These are phyloP conservation scores for Hemibagrus wyckioides DNA, from an alignment of 2,113 vertebrate species.

Conservation along the genomic window DNA sequence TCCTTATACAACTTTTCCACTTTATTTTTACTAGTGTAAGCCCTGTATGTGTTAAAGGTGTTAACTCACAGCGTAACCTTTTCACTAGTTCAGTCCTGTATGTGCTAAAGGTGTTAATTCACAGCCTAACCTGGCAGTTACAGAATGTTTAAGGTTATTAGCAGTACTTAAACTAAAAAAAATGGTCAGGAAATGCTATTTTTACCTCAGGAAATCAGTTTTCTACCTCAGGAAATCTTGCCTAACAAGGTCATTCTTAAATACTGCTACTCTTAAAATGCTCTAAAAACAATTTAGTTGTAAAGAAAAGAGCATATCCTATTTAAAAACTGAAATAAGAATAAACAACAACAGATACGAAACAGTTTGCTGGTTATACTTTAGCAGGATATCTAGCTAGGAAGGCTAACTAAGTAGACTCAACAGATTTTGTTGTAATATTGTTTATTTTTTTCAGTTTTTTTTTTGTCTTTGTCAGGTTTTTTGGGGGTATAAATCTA, in stretches of 20 bases:
- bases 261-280: neutral
- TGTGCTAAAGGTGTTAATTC: too few species aligned
- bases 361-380: neutral
- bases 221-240: neutral
- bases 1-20: neutral
- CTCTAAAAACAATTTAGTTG: neutral
- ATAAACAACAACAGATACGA: neutral
- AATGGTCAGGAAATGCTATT: neutral
- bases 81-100: too few species aligned
- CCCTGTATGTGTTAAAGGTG: neutral
- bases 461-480: neutral
- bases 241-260: neutral
- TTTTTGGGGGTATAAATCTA: neutral
- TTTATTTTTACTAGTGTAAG: neutral
- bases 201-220: neutral
- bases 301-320: neutral
- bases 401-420: neutral
- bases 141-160: neutral
- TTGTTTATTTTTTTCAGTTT: neutral
- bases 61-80: neutral
- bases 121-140: too few species aligned
- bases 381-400: neutral
- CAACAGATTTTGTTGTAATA: neutral
- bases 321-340: neutral
- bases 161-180: neutral